Evolutionary conservation across 2,113 vertebrate genomes (phyloP), one percentile per base, ranked within the genome.

Genomic region (Lepus europaeus): DNA sequence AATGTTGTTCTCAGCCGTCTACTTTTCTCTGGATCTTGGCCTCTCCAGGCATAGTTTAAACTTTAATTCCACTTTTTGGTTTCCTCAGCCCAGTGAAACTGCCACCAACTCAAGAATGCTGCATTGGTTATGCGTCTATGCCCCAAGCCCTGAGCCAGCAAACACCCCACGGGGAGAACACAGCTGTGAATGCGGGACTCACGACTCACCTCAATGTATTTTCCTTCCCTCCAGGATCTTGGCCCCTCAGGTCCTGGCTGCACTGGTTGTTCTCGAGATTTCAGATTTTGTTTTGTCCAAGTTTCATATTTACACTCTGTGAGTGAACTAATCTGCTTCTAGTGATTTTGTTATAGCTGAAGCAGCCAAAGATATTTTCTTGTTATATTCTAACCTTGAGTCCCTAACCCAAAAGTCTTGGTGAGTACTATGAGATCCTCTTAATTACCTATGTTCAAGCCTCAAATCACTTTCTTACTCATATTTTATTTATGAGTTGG

Each of bases 401-500:
- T 53, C 36, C 20, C 39, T 86, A 63, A 31, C 0, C 5, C 72
- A n/a, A 14, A 64, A 78, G 49, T 84, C 11, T 56, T 79, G 9
- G 66, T 36, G 73, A 90, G 73, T 93, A 63, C 69, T 82, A 9
- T 68, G 25, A 89, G 27, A 51, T 45, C 9, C 27, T 73, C 22
- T 81, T 93, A 72, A 84, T 77, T 59, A 69, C 7, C 25, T 87
- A 14, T 25, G 49, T 61, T 89, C 12, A 91, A 91, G 9, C 33
- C 20, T 88, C 53, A 91, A 23, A 83, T 70, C 22, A 86, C 10
- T 82, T 79, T 90, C 29, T 94, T 49, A 74, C 14, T 4, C 16
- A 9, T 87, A 89, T 82, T 93, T 94, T 88, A 81, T 92, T 92
- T 88, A 81, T 92, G 49, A 31, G 12, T 45, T 87, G 53, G 29